Percentiles rank a stretch among this genome's conserved stretches.
Conservation (phyloP, 1,140 invertebrate species). For the Phymorhynchus buccinoides region DNA sequence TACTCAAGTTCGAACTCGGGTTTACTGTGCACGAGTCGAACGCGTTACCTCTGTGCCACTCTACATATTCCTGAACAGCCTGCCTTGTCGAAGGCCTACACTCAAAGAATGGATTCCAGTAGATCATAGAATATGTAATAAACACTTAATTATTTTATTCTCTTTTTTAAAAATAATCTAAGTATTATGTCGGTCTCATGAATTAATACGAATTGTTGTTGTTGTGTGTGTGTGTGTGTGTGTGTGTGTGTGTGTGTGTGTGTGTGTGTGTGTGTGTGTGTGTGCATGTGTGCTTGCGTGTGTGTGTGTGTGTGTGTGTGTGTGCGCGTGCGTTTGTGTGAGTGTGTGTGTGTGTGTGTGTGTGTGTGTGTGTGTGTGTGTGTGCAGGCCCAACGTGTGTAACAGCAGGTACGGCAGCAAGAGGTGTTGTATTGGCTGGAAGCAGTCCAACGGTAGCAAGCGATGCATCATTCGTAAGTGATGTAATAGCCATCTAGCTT, state of each 20-base stretch:
- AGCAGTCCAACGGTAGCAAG: conserved; percentile 11
- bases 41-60: background rate
- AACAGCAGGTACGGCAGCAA: background rate
- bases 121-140: too few species aligned
- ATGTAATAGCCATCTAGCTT: too few species aligned
- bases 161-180: background rate
- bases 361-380: background rate
- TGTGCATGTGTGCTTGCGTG: background rate
- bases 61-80: background rate
- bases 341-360: conserved; percentile 27
- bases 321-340: conserved; percentile 17
- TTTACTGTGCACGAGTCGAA: too few species aligned
- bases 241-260: conserved; percentile 14
- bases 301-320: background rate
- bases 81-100: too few species aligned
- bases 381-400: conserved; percentile 33
- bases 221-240: background rate
- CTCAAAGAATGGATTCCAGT: too few species aligned
- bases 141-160: too few species aligned
- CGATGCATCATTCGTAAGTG: conserved; percentile 29
- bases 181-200: background rate
- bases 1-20: too few species aligned
- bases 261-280: conserved; percentile 15
- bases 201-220: too few species aligned
- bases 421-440: conserved; percentile 26